Base-by-base conservation (phyloP, 30 jellyfish, hydroid and myxozoan genomes). In the Aurelia coerulea region DNA sequence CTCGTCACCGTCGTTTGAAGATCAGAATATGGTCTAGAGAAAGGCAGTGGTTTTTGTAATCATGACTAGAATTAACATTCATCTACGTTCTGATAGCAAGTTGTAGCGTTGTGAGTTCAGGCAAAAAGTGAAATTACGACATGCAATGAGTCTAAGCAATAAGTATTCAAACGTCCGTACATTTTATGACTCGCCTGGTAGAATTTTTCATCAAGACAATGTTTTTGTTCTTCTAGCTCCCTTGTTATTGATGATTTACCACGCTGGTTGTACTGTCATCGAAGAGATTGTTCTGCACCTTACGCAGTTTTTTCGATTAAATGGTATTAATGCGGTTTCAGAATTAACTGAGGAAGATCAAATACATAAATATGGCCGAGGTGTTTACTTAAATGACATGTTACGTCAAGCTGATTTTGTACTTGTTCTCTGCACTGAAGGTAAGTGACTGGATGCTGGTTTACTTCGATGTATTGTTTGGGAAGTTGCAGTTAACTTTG, bases 381-480 rank as follows among this genome's bases (percentile, higher is more conserved):
- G 91, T 5, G 91, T 81, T 13, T 81, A 53, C 37, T 42, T 81
- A 18, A 81, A 81, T 41, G 72, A 81, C 8, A 67, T 56, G 80
- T 41, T 81, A 35, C 70, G 69, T 18, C 54, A 67, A 11, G 91
- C 91, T 51, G 84, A 81, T 31, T 66, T 67, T 58, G 53, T 81
- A 51, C 39, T 81, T 32, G 67, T 81, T n/a, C 39, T 81, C 2
- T 81, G 91, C 84, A 81, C 91, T 23, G 84, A 81, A 32, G 91
- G 91, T 81, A 81, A 18, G 79, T 10, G 32, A 17, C 13, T 59
- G 0, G 0, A 9, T 3, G 59, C 46, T 37, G 3, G 17, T 15
- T 18, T 42, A 9, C 37, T 19, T 19, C 37, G 11, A 12, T 65
- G 9, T 23, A 23, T 23, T 23, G 29, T 23, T 23, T 23, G 29